phyloP scores from a whole-genome alignment of 2,113 vertebrate species.

The Tretioscincus oriximinensis region DNA sequence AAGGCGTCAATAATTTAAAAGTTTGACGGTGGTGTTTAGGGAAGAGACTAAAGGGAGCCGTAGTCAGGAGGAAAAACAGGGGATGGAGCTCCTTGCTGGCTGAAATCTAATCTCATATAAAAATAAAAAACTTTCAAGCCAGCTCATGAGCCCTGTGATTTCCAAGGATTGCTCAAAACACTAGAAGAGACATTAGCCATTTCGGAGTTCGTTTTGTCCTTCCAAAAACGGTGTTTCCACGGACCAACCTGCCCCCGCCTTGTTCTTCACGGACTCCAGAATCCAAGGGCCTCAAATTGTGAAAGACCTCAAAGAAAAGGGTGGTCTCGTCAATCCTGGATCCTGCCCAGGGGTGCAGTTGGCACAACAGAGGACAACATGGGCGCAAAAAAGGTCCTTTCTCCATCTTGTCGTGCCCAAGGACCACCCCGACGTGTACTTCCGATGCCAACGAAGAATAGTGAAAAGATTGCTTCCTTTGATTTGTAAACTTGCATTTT shows the following conservation, averaged over 20 bases:
- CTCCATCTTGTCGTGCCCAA: background rate
- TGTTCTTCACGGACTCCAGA: too few relatives aligned
- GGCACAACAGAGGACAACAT: too few relatives aligned
- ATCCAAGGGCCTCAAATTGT: too few relatives aligned
- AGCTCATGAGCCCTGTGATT: too few relatives aligned
- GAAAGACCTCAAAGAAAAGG: background rate
- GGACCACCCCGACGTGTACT: background rate
- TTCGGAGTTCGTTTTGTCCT: too few relatives aligned
- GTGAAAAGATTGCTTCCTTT: background rate
- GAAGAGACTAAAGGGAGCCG: background rate
- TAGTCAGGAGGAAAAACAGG: background rate
- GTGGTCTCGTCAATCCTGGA: background rate
- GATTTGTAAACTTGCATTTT: background rate
- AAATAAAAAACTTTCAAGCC: slow-evolving; percentile 10
- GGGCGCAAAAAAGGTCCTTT: background rate
- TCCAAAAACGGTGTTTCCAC: too few relatives aligned
- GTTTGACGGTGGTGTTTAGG: too few relatives aligned
- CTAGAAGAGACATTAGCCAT: too few relatives aligned
- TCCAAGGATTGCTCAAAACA: too few relatives aligned
- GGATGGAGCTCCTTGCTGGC: background rate
- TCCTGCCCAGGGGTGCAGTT: background rate
- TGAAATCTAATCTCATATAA: background rate
- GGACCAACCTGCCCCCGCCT: too few relatives aligned
- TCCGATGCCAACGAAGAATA: background rate
- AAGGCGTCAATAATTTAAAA: background rate